Conservation (phyloP, 2,888 invertebrate genomes). For the Cosmia pyralina region DNA sequence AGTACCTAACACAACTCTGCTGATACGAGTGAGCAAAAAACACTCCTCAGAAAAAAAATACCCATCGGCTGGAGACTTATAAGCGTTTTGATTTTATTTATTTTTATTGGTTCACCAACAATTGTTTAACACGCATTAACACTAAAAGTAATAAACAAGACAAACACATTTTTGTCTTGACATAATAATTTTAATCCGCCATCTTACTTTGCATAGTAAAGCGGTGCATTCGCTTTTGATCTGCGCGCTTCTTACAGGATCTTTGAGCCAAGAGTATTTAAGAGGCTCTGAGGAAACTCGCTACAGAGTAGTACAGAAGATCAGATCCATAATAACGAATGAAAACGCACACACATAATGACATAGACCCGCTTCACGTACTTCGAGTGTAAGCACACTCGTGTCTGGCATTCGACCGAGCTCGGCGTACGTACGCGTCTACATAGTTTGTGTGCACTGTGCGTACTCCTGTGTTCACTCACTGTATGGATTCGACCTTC, state of each 20-base stretch:
- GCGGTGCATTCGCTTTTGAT: constrained; percentile 54
- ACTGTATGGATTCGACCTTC: constrained; percentile 1
- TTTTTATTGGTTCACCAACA: too few species aligned
- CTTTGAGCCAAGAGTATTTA: constrained; percentile 46
- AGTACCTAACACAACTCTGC: background rate
- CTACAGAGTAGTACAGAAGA: constrained; percentile 11
- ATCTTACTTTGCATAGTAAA: constrained; percentile 37
- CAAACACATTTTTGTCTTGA: constrained; percentile 18
- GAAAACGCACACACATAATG: background rate
- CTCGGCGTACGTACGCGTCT: too few species aligned
- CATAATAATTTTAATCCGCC: constrained; percentile 35
- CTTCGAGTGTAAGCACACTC: background rate
- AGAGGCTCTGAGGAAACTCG: constrained; percentile 35
- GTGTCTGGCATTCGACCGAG: background rate
- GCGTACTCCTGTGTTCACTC: too few species aligned
- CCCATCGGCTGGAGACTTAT: background rate
- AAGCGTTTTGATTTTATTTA: too few species aligned
- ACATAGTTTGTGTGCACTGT: too few species aligned
- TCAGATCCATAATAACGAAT: too few species aligned
- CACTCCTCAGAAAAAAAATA: background rate
- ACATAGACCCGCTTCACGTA: background rate
- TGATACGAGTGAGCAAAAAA: background rate
- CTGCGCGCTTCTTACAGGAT: constrained; percentile 45
- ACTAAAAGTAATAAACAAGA: constrained; percentile 4
- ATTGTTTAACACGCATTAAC: too few species aligned